Conservation (phyloP, 2,888 invertebrate species). For the Pachycephus smyrnensis region DNA sequence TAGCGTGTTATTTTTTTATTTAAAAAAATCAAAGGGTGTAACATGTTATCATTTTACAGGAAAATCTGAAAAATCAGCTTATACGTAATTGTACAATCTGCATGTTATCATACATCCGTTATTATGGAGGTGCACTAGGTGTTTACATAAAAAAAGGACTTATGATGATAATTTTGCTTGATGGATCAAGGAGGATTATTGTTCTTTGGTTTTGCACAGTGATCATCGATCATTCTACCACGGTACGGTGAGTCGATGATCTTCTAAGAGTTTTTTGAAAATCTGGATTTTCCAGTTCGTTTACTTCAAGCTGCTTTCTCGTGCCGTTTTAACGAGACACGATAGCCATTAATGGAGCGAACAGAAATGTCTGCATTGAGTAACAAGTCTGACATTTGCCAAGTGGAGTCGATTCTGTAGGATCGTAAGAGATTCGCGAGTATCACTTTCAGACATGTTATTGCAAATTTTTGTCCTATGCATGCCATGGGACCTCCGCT, state of each 20-base stretch:
- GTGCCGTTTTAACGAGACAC: slow-evolving; percentile 20
- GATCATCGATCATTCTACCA: not conserved
- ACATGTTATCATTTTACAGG: too few species aligned
- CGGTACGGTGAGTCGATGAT: not conserved
- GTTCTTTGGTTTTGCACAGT: not conserved
- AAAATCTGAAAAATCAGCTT: too few species aligned
- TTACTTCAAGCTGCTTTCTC: not conserved
- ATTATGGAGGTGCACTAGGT: too few species aligned
- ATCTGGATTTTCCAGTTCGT: not conserved
- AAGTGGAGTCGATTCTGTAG: slow-evolving; percentile 9
- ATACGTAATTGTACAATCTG: too few species aligned
- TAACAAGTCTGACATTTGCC: slow-evolving; percentile 25
- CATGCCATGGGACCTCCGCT: slow-evolving; percentile 37
- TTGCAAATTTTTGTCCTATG: slow-evolving; percentile 21
- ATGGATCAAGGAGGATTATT: not conserved
- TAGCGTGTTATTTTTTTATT: too few species aligned
- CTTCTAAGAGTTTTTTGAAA: not conserved
- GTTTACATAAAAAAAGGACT: too few species aligned
- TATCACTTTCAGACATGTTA: not conserved
- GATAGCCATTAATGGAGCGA: slow-evolving; percentile 36
- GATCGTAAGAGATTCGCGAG: slow-evolving; percentile 6
- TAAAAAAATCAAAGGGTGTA: too few species aligned
- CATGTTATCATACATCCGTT: too few species aligned
- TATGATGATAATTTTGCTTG: too few species aligned
- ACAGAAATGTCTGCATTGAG: slow-evolving; percentile 35